Conservation (phyloP, 2,888 invertebrate genomes). For the Orchesella flavescens region DNA sequence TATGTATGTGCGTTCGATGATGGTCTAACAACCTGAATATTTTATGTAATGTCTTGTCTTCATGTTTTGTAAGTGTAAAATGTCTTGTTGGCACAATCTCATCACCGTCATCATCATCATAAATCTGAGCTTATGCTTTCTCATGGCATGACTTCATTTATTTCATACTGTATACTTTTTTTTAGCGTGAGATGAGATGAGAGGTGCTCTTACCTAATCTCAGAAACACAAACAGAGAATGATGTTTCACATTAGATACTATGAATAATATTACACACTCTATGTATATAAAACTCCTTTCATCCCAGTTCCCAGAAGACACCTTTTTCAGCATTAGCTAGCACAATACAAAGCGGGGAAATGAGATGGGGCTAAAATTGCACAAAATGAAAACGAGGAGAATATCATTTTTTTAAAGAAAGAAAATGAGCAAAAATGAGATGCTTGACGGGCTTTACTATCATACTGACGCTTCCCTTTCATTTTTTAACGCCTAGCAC, state of each 20-base stretch:
- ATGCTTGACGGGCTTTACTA: slow-evolving; percentile 18
- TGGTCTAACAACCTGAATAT: slow-evolving; percentile 39
- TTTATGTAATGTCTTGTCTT: slow-evolving; percentile 33
- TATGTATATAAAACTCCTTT: background rate
- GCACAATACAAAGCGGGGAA: background rate
- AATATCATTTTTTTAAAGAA: background rate
- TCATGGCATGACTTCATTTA: too few species aligned
- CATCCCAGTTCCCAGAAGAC: slow-evolving; percentile 2
- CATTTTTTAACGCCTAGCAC: background rate
- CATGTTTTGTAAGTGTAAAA: slow-evolving; percentile 9
- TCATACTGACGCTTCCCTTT: background rate
- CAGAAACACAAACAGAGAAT: slow-evolving; percentile 19
- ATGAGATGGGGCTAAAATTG: background rate
- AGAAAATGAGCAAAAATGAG: slow-evolving; percentile 23
- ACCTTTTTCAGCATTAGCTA: background rate
- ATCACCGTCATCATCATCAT: slow-evolving; percentile 37
- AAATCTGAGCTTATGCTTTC: slow-evolving; percentile 16
- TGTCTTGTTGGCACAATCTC: slow-evolving; percentile 47
- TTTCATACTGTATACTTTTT: background rate
- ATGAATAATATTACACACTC: background rate
- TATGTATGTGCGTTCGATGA: too few species aligned
- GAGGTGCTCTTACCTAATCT: background rate
- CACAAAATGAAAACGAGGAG: background rate
- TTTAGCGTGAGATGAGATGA: background rate
- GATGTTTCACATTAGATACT: background rate